phyloP scores from a whole-genome alignment of 2,797 vertebrate species.

The Sebastes trivittatus region DNA sequence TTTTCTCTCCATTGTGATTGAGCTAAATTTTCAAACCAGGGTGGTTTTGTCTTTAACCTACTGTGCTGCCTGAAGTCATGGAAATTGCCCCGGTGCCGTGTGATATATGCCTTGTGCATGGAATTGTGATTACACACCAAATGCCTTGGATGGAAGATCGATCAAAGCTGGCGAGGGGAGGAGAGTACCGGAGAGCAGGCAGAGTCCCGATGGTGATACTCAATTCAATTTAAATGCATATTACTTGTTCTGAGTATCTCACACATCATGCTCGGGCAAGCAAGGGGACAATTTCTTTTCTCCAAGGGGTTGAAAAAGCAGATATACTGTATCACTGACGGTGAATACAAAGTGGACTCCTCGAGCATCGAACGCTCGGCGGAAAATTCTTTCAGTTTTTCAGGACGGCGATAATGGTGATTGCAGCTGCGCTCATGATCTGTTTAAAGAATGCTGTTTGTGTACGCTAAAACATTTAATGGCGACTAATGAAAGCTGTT shows the following conservation, averaged over 20 bases:
- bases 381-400: constrained; percentile 41
- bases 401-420: constrained; percentile 24
- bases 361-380: constrained; percentile 7
- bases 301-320: constrained; percentile 72
- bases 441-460: constrained; percentile 36
- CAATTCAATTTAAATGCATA: constrained; percentile 83
- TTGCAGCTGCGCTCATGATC: constrained; percentile 16
- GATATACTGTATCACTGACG: constrained; percentile 67
- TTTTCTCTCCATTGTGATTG: constrained; percentile 82
- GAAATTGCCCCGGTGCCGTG: constrained; percentile 70
- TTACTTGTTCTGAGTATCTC: constrained; percentile 80
- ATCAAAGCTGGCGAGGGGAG: constrained; percentile 71
- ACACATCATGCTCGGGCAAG: constrained; percentile 80
- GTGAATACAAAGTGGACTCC: constrained; percentile 70
- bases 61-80: constrained; percentile 69
- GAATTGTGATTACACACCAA: constrained; percentile 80
- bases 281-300: constrained; percentile 78
- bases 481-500: constrained; percentile 35
- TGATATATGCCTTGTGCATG: constrained; percentile 70
- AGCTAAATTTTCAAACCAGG: constrained; percentile 66
- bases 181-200: constrained; percentile 61
- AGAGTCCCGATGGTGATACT: constrained; percentile 69
- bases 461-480: constrained; percentile 22
- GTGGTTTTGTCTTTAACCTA: constrained; percentile 71
- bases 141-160: constrained; percentile 79